Evolutionary conservation across 2,888 invertebrate species (phyloP), one percentile per base, ranked within the genome.

Genomic region (Polydrusus pterygomalis): DNA sequence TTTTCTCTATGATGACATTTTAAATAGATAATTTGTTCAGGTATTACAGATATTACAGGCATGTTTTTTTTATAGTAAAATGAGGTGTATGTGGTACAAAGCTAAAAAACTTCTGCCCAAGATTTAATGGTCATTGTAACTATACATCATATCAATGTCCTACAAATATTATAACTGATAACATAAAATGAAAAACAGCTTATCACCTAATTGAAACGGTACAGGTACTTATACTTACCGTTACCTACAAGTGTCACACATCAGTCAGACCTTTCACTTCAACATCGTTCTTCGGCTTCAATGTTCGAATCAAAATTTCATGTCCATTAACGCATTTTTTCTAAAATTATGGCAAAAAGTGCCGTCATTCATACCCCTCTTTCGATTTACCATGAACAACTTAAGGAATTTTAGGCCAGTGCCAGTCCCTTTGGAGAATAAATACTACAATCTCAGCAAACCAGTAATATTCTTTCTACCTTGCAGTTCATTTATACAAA

Each of bases 291-390:
- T 43, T 72, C 47, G 65, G 72, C 43, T 17, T 54, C 40, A 72
- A 72, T 72, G 72, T 67, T 43, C 30, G 47, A 47, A 30, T 18
- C 64, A 76, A 76, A 76, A 76, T 76, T 76, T 72, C 69, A 76
- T 76, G 76, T 76, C 64, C 64, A 72, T 72, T 54, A 71, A 69
- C 54, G 68, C 64, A 45, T 20, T 76, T 17, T n/a, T 67, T 30
- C 43, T 20, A 13, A 76, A 63, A 69, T 17, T 76, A 76, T 76
- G 76, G 71, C 67, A 63, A 45, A 72, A 68, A 58, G 56, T 72
- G 17, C 71, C 62, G 10, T 13, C 47, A 43, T 7, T 72, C 38
- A 40, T 25, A 8, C 67, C 67, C 0, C 67, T 40, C 45, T 6
- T 76, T 49, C 62, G 38, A 30, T 13, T 11, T 9, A 62, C 58